These are phyloP conservation scores for Apocrypta bakeri DNA, from an alignment of 1,140 invertebrate genomes.

Conservation along the genomic window DNA sequence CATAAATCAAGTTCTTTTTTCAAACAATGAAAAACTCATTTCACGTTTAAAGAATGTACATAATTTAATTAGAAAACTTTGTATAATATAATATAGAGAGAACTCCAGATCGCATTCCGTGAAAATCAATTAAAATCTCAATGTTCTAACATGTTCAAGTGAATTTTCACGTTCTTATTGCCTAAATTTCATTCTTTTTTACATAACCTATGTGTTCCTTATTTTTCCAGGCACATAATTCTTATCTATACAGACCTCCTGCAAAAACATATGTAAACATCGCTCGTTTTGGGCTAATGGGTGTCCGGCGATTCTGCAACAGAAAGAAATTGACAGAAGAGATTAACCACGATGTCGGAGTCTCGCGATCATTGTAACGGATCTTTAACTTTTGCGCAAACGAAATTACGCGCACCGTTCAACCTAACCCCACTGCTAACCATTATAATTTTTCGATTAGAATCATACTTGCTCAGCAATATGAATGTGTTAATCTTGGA, in stretches of 20 bases:
- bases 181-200: conserved; percentile 51
- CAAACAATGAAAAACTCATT: not conserved
- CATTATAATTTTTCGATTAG: conserved; percentile 35
- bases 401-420: not conserved
- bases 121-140: conserved; percentile 52
- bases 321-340: conserved; percentile 54
- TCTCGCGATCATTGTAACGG: not conserved
- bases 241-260: conserved; percentile 97
- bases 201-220: conserved; percentile 87
- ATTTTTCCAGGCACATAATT: conserved; percentile 99
- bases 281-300: conserved; percentile 99
- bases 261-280: conserved; percentile 99
- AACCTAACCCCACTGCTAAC: conserved; percentile 26
- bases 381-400: conserved; percentile 6
- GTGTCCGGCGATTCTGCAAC: conserved; percentile 96
- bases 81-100: conserved; percentile 51
- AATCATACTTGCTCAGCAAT: not conserved
- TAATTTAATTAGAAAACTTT: conserved; percentile 47
- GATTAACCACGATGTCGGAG: not conserved
- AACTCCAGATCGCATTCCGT: conserved; percentile 44
- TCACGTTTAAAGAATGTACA: conserved; percentile 47
- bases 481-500: not conserved
- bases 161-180: conserved; percentile 50
- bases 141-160: conserved; percentile 42
- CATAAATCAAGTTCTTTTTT: conserved; percentile 38